phyloP scores from a whole-genome alignment of 2,888 invertebrate genomes.

The Sericinus montela region DNA sequence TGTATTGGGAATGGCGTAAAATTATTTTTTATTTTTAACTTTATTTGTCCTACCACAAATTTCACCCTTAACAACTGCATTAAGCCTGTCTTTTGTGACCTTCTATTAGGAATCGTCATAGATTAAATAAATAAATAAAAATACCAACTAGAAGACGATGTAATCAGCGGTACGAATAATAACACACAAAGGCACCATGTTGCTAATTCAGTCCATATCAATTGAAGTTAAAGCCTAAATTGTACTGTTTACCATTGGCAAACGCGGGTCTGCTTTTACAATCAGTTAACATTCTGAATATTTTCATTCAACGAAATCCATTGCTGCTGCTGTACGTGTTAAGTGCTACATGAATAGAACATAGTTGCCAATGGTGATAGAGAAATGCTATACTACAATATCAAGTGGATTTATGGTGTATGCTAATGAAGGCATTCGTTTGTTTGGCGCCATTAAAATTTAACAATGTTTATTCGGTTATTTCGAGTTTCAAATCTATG shows the following conservation, averaged over 20 bases:
- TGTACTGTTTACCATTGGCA: conserved; percentile 55
- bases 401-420: neutral
- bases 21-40: too few relatives aligned
- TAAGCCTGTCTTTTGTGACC: too few relatives aligned
- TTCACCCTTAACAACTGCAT: too few relatives aligned
- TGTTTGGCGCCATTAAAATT: conserved; percentile 37
- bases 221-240: conserved; percentile 50
- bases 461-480: conserved; percentile 48
- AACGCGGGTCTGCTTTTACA: conserved; percentile 45
- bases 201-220: conserved; percentile 32
- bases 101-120: too few relatives aligned
- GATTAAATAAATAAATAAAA: too few relatives aligned
- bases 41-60: too few relatives aligned
- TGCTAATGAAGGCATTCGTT: neutral
- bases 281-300: conserved; percentile 18
- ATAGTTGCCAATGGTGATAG: too few relatives aligned
- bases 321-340: conserved; percentile 9
- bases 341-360: too few relatives aligned
- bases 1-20: too few relatives aligned
- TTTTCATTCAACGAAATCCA: conserved; percentile 7
- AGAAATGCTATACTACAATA: too few relatives aligned
- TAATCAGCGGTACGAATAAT: neutral
- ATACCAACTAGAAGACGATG: neutral
- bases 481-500: conserved; percentile 41
- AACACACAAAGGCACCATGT: conserved; percentile 24